These are phyloP conservation scores for Onchidella celtica DNA, from an alignment of 2,888 invertebrate species.

Conservation along the genomic window DNA sequence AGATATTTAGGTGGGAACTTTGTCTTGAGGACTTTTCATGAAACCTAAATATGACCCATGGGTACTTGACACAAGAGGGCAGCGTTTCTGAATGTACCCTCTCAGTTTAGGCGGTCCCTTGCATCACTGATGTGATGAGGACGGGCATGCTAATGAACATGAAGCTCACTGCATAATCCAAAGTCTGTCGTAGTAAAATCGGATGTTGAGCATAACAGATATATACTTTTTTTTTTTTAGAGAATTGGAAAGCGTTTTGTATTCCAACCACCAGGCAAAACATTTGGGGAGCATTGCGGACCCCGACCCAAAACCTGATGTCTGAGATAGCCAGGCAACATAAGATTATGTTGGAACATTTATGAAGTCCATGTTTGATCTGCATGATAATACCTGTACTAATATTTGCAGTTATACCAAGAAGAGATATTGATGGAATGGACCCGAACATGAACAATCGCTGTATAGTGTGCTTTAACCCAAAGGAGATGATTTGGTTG, in stretches of 20 bases:
- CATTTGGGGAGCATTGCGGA: conserved; percentile 15
- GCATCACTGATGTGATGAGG: conserved; percentile 18
- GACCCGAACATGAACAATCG: conserved; percentile 9
- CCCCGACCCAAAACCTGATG: background rate
- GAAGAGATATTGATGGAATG: conserved; percentile 2
- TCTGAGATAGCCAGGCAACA: conserved; percentile 15
- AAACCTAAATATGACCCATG: no score
- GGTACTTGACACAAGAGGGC: no score
- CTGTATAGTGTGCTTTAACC: no score
- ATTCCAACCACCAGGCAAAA: background rate
- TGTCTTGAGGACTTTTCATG: no score
- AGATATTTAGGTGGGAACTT: no score
- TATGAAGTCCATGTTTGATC: conserved; percentile 19
- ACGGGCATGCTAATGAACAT: background rate
- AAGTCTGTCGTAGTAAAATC: background rate
- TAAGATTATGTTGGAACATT: conserved; percentile 28
- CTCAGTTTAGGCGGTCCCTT: no score
- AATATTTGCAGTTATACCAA: conserved; percentile 16
- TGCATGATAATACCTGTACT: conserved; percentile 17
- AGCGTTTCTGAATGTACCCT: no score
- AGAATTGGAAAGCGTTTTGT: background rate
- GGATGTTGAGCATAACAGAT: background rate
- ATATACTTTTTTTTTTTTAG: background rate
- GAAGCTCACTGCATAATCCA: background rate
- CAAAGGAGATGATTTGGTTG: no score